Evolutionary conservation across 2,113 vertebrate species (phyloP).

Genomic region (Clarias magur): DNA sequence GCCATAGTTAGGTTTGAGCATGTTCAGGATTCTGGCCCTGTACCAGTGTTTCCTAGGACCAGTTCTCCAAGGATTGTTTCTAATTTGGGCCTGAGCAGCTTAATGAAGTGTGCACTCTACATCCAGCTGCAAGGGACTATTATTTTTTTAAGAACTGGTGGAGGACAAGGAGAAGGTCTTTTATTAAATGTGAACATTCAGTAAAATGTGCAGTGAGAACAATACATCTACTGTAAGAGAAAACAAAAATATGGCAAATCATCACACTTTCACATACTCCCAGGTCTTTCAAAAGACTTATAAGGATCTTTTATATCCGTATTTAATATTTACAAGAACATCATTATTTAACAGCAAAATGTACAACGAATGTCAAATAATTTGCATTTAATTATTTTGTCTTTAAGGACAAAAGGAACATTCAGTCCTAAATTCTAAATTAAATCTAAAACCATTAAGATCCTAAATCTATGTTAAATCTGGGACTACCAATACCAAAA

Average conservation of each 20-base stretch:
- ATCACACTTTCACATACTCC: background rate
- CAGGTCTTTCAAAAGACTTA: no score
- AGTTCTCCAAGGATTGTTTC: conserved; percentile 25
- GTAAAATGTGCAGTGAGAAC: background rate
- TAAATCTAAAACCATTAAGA: background rate
- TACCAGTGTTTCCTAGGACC: conserved; percentile 14
- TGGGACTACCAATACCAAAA: background rate
- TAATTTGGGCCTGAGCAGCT: conserved; percentile 12
- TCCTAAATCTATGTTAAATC: background rate
- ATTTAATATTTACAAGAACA: background rate
- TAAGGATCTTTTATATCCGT: no score
- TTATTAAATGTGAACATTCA: conserved; percentile 1
- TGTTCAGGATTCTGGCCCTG: background rate
- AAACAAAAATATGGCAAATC: background rate
- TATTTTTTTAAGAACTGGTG: background rate
- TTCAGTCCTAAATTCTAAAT: background rate
- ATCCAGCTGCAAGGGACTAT: conserved; percentile 17
- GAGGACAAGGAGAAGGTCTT: conserved; percentile 5
- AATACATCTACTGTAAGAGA: background rate
- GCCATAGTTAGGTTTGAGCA: background rate
- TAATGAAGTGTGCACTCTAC: conserved; percentile 7
- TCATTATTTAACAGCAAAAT: background rate
- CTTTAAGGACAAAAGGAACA: background rate
- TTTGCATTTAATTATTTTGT: no score
- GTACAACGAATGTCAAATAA: background rate